Conservation (phyloP, 2,888 invertebrate species). For the Archaeoteleia sp. region DNA sequence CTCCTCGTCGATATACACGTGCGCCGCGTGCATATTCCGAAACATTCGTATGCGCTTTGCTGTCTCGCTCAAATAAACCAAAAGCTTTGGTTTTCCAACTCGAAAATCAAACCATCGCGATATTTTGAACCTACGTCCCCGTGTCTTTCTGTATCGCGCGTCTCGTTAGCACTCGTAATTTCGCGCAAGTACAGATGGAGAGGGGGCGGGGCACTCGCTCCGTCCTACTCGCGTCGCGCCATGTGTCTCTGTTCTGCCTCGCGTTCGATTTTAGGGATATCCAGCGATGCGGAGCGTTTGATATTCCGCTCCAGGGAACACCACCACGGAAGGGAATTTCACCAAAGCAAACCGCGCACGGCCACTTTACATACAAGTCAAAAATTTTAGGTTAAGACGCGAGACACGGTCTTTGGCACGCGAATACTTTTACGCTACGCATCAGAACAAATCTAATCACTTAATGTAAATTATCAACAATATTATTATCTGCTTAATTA, state of each 20-base stretch:
- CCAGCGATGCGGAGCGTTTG: constrained; percentile 53
- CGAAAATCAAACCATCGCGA: constrained; percentile 41
- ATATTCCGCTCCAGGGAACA: constrained; percentile 50
- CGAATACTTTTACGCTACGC: no score
- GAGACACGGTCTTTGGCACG: constrained; percentile 28
- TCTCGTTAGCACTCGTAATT: constrained; percentile 28
- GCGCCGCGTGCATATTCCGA: constrained; percentile 2
- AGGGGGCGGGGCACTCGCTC: constrained; percentile 9
- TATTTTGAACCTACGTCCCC: constrained; percentile 22
- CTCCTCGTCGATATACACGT: not conserved
- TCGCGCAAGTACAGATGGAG: not conserved
- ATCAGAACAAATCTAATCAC: no score
- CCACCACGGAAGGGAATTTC: constrained; percentile 39
- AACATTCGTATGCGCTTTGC: constrained; percentile 9
- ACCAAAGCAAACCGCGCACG: constrained; percentile 44
- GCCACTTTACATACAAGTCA: constrained; percentile 40
- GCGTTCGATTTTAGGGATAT: constrained; percentile 49
- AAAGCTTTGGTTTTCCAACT: constrained; percentile 23
- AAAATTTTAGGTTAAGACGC: constrained; percentile 21
- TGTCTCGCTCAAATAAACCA: constrained; percentile 6
- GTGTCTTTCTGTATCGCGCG: constrained; percentile 4
- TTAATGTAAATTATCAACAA: no score
- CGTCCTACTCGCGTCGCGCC: constrained; percentile 34
- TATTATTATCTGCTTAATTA: no score
- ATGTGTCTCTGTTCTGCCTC: constrained; percentile 35